Base-by-base conservation (phyloP, 2,888 invertebrate genomes). In the Ochropleura leucogaster region DNA sequence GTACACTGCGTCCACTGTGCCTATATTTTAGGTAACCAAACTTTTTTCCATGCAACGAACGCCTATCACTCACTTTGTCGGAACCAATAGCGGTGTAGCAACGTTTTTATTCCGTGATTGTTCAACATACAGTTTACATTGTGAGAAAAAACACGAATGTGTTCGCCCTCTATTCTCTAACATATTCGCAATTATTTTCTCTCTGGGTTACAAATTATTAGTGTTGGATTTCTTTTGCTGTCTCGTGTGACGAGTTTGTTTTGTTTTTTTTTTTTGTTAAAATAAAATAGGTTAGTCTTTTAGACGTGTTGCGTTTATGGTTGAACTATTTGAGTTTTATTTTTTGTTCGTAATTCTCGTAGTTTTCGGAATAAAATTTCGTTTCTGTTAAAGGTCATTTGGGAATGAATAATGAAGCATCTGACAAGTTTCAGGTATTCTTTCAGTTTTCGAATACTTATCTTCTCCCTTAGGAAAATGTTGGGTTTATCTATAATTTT, bases 81-180 rank as follows among this genome's bases (percentile, higher is more conserved):
- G 44, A 51, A 51, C 42, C 79, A 82, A 83, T 72, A 68, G 81
- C n/a, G 53, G 71, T 47, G 49, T 67, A 69, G 70, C 20, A 76
- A 75, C 67, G 74, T 80, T 84, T 85, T 84, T 77, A 74, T 84
- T 76, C 70, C 63, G 67, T 77, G 79, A 85, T 83, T 86, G 83
- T 82, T 60, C 69, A 51, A 51, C 72, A 72, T 70, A 65, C 83
- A 42, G 79, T 79, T 63, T 77, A 66, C 47, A 42, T 57, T 60
- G 55, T 20, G 30, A 10, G 16, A 16, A 60, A 78, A 68, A 72
- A 65, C 47, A 14, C 8, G 66, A 65, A 66, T 70, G 67, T 71
- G 66, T 51, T 77, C 60, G 53, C 57, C 42, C 74, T 71, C 51
- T 71, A 44, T 74, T 68, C 60, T 75, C 57, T 68, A 42, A 40